A percentile compares a stretch with the other conserved stretches of the same genome.
These are phyloP conservation scores for Troglohyphantes excavatus DNA, from an alignment of 2,888 invertebrate species.

Conservation along the genomic window DNA sequence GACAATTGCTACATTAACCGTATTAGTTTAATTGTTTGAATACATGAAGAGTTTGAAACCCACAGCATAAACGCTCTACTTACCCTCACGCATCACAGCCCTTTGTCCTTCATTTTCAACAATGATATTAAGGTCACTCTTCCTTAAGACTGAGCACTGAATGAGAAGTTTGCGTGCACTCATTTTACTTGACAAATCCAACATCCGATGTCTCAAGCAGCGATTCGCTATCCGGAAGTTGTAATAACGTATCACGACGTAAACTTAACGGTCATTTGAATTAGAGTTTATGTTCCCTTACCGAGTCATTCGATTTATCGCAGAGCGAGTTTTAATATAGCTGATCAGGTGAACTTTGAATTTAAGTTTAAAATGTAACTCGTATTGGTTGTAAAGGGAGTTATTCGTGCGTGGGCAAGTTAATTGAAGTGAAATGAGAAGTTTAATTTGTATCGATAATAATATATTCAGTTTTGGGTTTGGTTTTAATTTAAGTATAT, in stretches of 20 bases:
- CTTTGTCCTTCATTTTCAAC: conserved; percentile 22
- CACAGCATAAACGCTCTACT: conserved; percentile 33
- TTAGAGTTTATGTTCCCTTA: conserved; percentile 50
- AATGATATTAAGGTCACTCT: conserved; percentile 52
- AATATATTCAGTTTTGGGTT: no score
- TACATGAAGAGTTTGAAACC: conserved; percentile 31
- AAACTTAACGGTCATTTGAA: conserved; percentile 69
- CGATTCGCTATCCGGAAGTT: conserved; percentile 56
- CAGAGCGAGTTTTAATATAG: conserved; percentile 26
- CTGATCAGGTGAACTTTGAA: conserved; percentile 26
- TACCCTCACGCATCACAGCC: background rate
- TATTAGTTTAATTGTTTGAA: conserved; percentile 25
- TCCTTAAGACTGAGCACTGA: conserved; percentile 47
- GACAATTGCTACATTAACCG: conserved; percentile 26
- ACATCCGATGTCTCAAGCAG: conserved; percentile 41
- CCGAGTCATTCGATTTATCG: conserved; percentile 54
- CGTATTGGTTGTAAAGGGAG: conserved; percentile 19
- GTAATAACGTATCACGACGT: conserved; percentile 59
- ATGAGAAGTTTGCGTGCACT: conserved; percentile 42
- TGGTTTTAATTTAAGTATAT: no score
- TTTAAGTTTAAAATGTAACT: conserved; percentile 40
- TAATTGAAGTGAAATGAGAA: background rate
- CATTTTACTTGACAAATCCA: conserved; percentile 70
- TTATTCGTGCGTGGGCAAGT: conserved; percentile 8
- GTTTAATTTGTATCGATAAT: conserved; percentile 15